phyloP scores from a whole-genome alignment of 2,113 vertebrate genomes.

The Climacteris rufus region DNA sequence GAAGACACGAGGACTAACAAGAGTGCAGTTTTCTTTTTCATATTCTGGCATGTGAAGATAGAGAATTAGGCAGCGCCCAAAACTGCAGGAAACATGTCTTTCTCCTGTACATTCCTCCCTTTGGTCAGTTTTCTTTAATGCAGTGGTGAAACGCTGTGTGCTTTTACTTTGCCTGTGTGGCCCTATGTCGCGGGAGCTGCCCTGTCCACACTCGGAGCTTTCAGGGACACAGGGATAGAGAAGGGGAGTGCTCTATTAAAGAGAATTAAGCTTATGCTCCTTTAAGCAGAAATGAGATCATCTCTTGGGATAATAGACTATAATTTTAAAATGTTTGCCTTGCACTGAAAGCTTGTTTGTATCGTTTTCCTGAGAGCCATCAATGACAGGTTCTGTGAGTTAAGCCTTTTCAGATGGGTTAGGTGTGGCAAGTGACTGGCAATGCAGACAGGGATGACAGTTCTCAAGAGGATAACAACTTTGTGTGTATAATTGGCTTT shows the following conservation, averaged over 20 bases:
- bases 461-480: not conserved
- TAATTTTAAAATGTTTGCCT: not conserved
- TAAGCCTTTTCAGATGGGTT: not conserved
- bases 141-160: not conserved
- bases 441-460: not conserved
- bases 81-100: not conserved
- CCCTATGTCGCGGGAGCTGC: not conserved
- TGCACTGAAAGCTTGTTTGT: not conserved
- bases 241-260: not conserved
- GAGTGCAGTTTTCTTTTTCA: not conserved
- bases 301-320: not conserved
- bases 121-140: not conserved
- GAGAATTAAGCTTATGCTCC: not conserved
- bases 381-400: not conserved
- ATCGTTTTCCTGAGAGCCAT: not conserved
- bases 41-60: fast-evolving
- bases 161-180: not conserved
- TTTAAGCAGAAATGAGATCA: not conserved
- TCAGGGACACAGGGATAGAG: not conserved
- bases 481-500: not conserved
- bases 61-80: not conserved
- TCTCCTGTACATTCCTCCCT: fast-evolving
- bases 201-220: not conserved
- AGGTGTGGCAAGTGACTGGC: not conserved
- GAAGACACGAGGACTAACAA: not conserved